Evolutionary conservation across 2,888 invertebrate genomes (phyloP).

Genomic region (Pediacus dermestoides): DNA sequence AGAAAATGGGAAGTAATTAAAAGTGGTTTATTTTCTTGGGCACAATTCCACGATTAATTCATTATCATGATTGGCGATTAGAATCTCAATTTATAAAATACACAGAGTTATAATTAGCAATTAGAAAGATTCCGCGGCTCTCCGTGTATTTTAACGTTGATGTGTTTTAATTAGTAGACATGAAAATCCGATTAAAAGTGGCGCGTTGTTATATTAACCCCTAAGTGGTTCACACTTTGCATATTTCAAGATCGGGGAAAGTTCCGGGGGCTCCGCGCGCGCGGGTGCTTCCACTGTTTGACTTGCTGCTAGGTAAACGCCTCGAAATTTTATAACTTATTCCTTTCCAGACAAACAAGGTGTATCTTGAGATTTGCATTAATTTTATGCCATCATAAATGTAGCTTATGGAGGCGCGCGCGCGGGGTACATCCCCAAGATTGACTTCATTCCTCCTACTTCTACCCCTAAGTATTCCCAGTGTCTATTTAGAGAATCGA

Average conservation of each 20-base stretch:
- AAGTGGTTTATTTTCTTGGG: constrained; percentile 44
- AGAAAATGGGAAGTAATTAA: constrained; percentile 44
- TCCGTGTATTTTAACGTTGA: constrained; percentile 46
- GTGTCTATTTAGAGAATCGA: constrained; percentile 33
- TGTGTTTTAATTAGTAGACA: constrained; percentile 51
- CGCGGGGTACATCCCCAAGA: constrained; percentile 22
- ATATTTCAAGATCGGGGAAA: constrained; percentile 35
- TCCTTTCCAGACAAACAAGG: constrained; percentile 45
- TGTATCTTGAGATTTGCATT: constrained; percentile 51
- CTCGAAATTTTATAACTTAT: constrained; percentile 46
- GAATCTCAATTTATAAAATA: constrained; percentile 53
- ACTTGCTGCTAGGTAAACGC: constrained; percentile 44
- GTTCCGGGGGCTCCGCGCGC: constrained; percentile 18
- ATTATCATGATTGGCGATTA: constrained; percentile 52
- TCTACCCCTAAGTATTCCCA: constrained; percentile 16
- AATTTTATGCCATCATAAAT: constrained; percentile 51
- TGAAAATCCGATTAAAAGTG: constrained; percentile 50
- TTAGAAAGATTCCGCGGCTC: constrained; percentile 46
- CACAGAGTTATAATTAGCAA: constrained; percentile 52
- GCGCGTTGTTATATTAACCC: constrained; percentile 47
- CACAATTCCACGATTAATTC: constrained; percentile 49
- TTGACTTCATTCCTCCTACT: constrained; percentile 21
- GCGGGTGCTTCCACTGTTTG: constrained; percentile 34
- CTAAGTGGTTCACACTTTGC: constrained; percentile 48
- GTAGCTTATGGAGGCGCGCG: constrained; percentile 36